These are phyloP conservation scores for Colossoma macropomum DNA, from an alignment of 2,113 vertebrate species.

Conservation along the genomic window DNA sequence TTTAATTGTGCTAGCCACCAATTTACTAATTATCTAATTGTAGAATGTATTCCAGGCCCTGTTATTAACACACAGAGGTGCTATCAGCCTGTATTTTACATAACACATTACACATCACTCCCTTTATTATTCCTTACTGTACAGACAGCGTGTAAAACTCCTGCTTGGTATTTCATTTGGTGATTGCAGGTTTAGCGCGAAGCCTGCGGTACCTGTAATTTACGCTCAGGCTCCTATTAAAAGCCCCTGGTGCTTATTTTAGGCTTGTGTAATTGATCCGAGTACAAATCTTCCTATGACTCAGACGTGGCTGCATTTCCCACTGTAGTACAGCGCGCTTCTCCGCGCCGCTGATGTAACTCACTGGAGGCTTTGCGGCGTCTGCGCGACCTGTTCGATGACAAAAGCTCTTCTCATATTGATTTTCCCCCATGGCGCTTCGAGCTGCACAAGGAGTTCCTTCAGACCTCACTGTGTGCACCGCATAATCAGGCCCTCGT, in stretches of 20 bases:
- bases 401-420: neutral
- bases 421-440: neutral
- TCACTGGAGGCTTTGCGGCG: neutral
- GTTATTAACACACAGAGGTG: neutral
- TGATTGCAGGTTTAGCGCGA: neutral
- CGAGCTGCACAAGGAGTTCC: neutral
- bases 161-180: neutral
- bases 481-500: neutral
- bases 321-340: neutral
- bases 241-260: neutral
- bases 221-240: neutral
- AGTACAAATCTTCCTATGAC: neutral
- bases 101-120: neutral
- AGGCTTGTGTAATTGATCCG: neutral
- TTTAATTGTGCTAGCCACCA: neutral
- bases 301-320: neutral
- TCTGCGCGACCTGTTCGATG: neutral
- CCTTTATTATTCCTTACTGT: neutral
- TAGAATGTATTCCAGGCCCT: neutral
- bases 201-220: neutral
- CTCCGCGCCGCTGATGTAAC: neutral
- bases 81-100: neutral
- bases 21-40: neutral
- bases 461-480: neutral
- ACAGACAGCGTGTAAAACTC: neutral